A percentile compares a stretch with the other conserved stretches of the same genome.
Conservation (phyloP, 2,888 invertebrate genomes). For the Sipha maydis region DNA sequence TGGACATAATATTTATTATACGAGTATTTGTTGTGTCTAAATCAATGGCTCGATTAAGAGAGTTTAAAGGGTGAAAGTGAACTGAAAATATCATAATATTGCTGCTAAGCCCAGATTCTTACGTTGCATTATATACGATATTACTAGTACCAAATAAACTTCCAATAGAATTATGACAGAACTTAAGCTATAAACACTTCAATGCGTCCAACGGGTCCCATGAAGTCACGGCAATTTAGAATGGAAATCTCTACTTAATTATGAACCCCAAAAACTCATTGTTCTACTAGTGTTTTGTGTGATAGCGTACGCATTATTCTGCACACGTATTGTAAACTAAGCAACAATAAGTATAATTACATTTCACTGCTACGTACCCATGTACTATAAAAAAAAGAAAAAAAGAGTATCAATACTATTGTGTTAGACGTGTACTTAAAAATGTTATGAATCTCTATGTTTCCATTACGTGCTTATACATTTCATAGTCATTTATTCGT, state of each 20-base stretch:
- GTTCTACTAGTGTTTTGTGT: not conserved
- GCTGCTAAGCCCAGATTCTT: too few species aligned
- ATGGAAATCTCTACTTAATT: slow-evolving; percentile 6
- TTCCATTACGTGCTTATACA: too few species aligned
- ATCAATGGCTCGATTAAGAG: too few species aligned
- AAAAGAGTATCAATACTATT: not conserved
- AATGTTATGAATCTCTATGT: not conserved
- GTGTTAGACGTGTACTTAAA: not conserved
- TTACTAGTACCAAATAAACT: not conserved
- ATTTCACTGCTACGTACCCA: not conserved
- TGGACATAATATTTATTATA: too few species aligned
- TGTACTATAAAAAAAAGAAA: not conserved
- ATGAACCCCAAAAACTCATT: not conserved
- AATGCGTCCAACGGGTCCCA: too few species aligned
- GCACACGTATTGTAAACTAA: not conserved
- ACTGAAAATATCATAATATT: too few species aligned
- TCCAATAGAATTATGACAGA: not conserved
- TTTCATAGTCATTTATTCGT: too few species aligned
- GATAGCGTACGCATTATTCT: not conserved
- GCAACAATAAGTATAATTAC: not conserved
- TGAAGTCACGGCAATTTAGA: not conserved
- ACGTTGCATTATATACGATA: too few species aligned
- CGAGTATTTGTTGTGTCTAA: too few species aligned
- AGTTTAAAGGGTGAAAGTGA: too few species aligned
- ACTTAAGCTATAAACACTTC: too few species aligned